phyloP scores from a whole-genome alignment of 2,113 vertebrate genomes.

The Marmota monax region DNA sequence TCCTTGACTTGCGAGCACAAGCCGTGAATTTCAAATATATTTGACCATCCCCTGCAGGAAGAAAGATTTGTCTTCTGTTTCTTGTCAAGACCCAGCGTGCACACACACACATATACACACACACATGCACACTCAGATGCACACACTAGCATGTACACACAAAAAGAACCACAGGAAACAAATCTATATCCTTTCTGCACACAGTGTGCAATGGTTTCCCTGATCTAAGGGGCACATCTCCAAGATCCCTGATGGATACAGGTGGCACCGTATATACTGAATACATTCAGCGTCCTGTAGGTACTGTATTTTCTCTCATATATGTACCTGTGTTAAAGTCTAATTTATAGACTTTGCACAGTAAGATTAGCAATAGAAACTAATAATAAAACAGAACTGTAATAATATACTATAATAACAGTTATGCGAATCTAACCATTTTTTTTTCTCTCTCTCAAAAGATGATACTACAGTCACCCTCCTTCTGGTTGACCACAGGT shows the following conservation, averaged over 20 bases:
- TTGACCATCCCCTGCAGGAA: neutral
- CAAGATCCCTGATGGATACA: neutral
- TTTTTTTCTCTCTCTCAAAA: neutral
- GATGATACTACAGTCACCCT: no score
- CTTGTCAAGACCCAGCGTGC: neutral
- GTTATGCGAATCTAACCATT: neutral
- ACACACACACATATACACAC: rapidly evolving
- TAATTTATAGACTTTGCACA: neutral
- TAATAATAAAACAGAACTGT: neutral
- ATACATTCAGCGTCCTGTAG: neutral
- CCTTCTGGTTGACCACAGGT: neutral
- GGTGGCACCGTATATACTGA: no score
- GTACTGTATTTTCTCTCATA: neutral
- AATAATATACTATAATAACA: neutral
- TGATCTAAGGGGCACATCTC: neutral
- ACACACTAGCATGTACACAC: rapidly evolving
- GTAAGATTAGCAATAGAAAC: neutral
- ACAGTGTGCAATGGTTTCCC: no score
- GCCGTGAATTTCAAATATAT: neutral
- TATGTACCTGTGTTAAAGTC: neutral
- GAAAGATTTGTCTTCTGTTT: neutral
- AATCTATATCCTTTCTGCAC: neutral
- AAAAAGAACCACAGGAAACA: neutral
- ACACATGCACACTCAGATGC: rapidly evolving
- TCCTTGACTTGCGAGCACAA: neutral